These are phyloP conservation scores for Trachurus trachurus DNA, from an alignment of 2,797 vertebrate species.

Conservation along the genomic window DNA sequence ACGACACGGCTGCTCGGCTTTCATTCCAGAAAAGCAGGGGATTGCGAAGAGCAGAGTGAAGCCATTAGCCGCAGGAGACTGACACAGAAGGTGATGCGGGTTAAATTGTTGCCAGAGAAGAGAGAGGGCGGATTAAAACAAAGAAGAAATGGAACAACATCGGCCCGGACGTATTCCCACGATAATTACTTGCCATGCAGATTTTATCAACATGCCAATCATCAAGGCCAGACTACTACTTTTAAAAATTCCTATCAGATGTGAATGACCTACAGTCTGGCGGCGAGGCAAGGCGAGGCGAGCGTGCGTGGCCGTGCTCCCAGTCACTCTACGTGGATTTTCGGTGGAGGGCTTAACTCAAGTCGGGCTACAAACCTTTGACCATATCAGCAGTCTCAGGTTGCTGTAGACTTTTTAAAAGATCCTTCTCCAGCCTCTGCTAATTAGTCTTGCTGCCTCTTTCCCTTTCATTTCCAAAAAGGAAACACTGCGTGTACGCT, in stretches of 20 bases:
- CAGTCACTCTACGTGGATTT: conserved; percentile 44
- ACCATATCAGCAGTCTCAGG: conserved; percentile 61
- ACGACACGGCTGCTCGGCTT: conserved; percentile 35
- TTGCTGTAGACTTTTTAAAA: conserved; percentile 66
- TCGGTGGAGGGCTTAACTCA: conserved; percentile 53
- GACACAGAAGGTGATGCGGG: conserved; percentile 49
- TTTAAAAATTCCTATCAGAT: conserved; percentile 64
- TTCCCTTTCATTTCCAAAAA: conserved; percentile 77
- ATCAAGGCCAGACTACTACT: conserved; percentile 34
- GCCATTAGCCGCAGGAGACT: conserved; percentile 57
- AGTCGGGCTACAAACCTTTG: conserved; percentile 62
- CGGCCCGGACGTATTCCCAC: conserved; percentile 50
- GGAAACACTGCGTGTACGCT: conserved; percentile 53
- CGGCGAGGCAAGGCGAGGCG: too few relatives aligned
- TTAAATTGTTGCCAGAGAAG: conserved; percentile 69
- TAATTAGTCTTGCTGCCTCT: conserved; percentile 75
- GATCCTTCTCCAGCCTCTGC: conserved; percentile 64
- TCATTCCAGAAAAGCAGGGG: conserved; percentile 18
- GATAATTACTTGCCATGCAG: conserved; percentile 72
- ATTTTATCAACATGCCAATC: conserved; percentile 72
- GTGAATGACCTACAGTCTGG: conserved; percentile 52
- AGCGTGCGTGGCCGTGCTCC: conserved; percentile 34
- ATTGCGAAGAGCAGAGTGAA: conserved; percentile 53
- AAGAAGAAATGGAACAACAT: conserved; percentile 55
- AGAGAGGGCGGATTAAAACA: conserved; percentile 58